Base-by-base conservation (phyloP, 1,140 invertebrate species). In the Tribolium castaneum region DNA sequence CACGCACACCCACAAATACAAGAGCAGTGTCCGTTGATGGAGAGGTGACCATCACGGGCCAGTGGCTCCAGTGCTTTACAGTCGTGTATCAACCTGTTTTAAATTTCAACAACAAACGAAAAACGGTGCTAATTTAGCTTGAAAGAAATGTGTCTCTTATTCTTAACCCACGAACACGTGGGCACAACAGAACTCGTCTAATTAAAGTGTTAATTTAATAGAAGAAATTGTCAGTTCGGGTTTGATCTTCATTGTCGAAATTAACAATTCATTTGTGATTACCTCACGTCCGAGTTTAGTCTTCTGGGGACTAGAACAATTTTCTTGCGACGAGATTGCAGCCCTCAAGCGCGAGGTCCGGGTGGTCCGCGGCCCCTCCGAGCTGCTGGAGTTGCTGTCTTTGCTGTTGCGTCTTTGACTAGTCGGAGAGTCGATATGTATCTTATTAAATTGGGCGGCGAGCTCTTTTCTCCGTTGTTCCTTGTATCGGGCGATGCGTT, bases 331-430 rank as follows among this genome's bases (percentile, higher is more conserved):
- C 74, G 78, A 83, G 56, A 87, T 85, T 70, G 91, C 92, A 75
- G 92, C 92, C 82, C 92, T 88, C 70, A 94, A 86, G 79, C 92
- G 90, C 72, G 92, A 93, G n/a, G 93, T 89, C 84, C 92, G 89
- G 30, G 92, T 94, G 62, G 92, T 92, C 85, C 92, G 89, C 83
- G 84, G 88, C 82, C 83, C 85, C 80, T 87, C 87, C 9, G 84
- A 80, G 80, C 86, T 87, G 79, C 87, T 88, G 52, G 88, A 84
- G 75, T 86, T 87, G 10, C 30, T 72, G 35, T 73, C 71, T 16
- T 66, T 78, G 13, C 75, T 82, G 10, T 73, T 52, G 59, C 77
- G 62, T 45, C 62, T 76, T 54, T 45, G 59, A 45, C 22, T 66
- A 13, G 14, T 25, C 9, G 22, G 54, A 25, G 66, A 71, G 59